Base-by-base conservation (phyloP, 2,888 invertebrate species). In the Pterobdella sp. region DNA sequence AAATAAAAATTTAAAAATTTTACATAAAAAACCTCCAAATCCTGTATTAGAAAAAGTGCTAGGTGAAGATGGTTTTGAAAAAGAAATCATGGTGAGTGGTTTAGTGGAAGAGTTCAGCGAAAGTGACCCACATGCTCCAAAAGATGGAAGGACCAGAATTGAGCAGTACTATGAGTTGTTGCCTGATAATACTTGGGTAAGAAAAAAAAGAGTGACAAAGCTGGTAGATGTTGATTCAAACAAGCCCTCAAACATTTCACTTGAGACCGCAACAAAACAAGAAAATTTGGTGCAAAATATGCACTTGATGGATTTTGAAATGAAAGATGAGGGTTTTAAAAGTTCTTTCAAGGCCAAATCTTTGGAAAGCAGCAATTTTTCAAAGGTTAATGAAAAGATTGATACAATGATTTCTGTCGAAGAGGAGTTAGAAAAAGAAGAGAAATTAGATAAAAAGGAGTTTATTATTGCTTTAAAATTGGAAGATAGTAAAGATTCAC, bases 181-280 rank as follows among this genome's bases (percentile, higher is more conserved):
- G 35, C 63, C 71, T 7, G 63, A 71, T 34, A 70, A 70, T 36
- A 71, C 56, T 22, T 71, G 63, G 63, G 32, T 71, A 4, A 56
- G 56, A 31, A 71, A 56, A 32, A 71, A 34, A 29, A 22, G 31
- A 2, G 35, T 69, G 4, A 42, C 14, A 2, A 68, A 34, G n/a
- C 26, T 22, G 18, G 68, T 37, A 42, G n/a, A n/a, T n/a, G n/a
- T n/a, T n/a, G n/a, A n/a, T n/a, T n/a, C n/a, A n/a, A n/a, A n/a
- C n/a, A n/a, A n/a, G n/a, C n/a, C n/a, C n/a, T n/a, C n/a, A n/a
- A n/a, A n/a, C 18, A 18, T 42, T 42, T 14, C 42, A 14, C 10
- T 14, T 7, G 18, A 42, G 42, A 18, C 7, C 10, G 42, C 10
- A 42, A 42, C 10, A 42, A 42, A 42, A 18, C 7, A 42, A 18